phyloP scores from a whole-genome alignment of 2,888 invertebrate species.

The Zaprionus obscuricornis region DNA sequence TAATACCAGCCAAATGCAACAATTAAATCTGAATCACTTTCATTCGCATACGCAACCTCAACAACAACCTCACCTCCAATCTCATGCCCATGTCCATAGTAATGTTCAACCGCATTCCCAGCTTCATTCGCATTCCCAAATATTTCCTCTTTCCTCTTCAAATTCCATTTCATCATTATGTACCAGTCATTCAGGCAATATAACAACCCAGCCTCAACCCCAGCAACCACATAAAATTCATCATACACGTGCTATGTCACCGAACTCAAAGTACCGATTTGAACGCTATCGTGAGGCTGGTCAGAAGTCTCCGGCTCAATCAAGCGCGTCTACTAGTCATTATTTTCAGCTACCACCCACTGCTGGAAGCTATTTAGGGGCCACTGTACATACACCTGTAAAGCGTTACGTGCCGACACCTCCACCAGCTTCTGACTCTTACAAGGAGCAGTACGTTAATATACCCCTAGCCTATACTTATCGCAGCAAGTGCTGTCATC shows the following conservation, averaged over 20 bases:
- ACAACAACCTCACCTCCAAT: constrained; percentile 25
- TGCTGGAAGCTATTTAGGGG: constrained; percentile 76
- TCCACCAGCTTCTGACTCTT: constrained; percentile 79
- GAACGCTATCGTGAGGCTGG: constrained; percentile 81
- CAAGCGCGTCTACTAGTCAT: constrained; percentile 30
- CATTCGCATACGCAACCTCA: constrained; percentile 17
- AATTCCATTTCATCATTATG: constrained; percentile 50
- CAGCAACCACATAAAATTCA: neutral
- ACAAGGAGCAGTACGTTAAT: constrained; percentile 33
- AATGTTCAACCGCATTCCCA: constrained; percentile 15
- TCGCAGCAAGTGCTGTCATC: too few species aligned
- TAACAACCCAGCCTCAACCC: constrained; percentile 29
- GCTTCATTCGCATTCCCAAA: constrained; percentile 31
- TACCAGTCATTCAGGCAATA: constrained; percentile 27
- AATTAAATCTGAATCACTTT: constrained; percentile 39
- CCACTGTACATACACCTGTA: constrained; percentile 83
- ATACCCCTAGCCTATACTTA: too few species aligned
- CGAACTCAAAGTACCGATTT: constrained; percentile 80
- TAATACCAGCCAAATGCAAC: constrained; percentile 27
- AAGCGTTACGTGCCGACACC: constrained; percentile 83
- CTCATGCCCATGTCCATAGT: constrained; percentile 28
- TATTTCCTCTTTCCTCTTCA: constrained; percentile 35
- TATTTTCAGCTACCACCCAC: constrained; percentile 57
- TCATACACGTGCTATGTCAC: constrained; percentile 79
- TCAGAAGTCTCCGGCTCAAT: constrained; percentile 32